Percentiles rank a stretch among this genome's conserved stretches.
Conservation (phyloP, 2,888 invertebrate species). For the Volucella zonaria region DNA sequence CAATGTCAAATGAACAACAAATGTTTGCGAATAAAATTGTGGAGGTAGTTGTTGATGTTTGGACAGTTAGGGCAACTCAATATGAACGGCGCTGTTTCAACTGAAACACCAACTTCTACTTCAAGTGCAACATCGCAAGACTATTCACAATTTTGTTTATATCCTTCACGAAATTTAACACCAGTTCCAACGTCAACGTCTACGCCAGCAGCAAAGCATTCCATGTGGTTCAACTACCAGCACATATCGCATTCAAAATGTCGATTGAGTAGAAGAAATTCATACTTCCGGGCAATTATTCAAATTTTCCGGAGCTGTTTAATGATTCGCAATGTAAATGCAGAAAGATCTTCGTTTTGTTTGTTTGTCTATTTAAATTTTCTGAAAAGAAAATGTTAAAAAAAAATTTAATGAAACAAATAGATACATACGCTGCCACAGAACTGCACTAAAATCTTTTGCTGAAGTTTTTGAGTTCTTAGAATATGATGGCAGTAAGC, state of each 20-base stretch:
- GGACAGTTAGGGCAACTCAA: too few relatives aligned
- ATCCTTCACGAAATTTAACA: too few relatives aligned
- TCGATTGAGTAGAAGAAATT: not conserved
- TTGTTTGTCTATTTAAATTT: slow-evolving; percentile 41
- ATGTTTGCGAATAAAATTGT: too few relatives aligned
- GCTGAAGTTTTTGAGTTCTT: not conserved
- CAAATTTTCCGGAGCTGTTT: not conserved
- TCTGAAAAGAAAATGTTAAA: not conserved
- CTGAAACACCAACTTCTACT: too few relatives aligned
- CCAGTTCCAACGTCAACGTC: too few relatives aligned
- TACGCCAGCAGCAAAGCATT: too few relatives aligned
- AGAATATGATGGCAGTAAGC: not conserved
- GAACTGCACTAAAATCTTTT: not conserved
- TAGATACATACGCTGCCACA: too few relatives aligned
- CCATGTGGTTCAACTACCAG: not conserved
- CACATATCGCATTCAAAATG: not conserved
- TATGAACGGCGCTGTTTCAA: too few relatives aligned
- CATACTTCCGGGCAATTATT: not conserved
- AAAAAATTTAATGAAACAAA: slow-evolving; percentile 38
- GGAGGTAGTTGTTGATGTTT: too few relatives aligned
- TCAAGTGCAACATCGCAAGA: too few relatives aligned
- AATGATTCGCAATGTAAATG: slow-evolving; percentile 2
- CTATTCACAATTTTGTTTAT: too few relatives aligned
- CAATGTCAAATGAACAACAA: too few relatives aligned
- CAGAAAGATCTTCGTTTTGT: slow-evolving; percentile 29